These are phyloP conservation scores for Acinonyx jubatus DNA, from an alignment of 2,113 vertebrate genomes.

Conservation along the genomic window DNA sequence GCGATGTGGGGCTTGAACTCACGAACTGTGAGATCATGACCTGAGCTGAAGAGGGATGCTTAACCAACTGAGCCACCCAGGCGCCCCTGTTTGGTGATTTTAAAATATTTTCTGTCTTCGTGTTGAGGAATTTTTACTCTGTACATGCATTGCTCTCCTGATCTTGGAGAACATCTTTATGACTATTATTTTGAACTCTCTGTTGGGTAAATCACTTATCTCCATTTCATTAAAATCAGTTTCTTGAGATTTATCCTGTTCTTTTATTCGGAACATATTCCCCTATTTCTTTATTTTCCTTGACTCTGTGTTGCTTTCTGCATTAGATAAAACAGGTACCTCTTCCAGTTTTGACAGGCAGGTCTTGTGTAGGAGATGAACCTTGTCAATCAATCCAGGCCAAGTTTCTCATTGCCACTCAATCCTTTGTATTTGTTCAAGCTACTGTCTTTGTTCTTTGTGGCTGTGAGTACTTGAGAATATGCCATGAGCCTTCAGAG, in stretches of 20 bases:
- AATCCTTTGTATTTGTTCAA: background rate
- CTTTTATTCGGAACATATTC: background rate
- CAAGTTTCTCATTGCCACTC: background rate
- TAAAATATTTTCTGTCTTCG: background rate
- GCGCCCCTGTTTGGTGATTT: background rate
- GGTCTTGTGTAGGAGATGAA: background rate
- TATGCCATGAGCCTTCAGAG: background rate
- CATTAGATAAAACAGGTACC: background rate
- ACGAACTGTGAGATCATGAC: too few relatives aligned
- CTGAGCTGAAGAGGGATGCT: too few relatives aligned
- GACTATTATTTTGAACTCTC: background rate
- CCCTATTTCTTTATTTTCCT: background rate
- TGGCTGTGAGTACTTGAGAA: background rate
- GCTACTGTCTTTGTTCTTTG: background rate
- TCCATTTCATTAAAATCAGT: background rate
- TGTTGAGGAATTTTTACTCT: background rate
- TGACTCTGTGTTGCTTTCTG: background rate
- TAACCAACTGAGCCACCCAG: too few relatives aligned
- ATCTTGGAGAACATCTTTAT: background rate
- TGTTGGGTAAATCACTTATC: background rate
- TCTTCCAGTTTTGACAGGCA: background rate
- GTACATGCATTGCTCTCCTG: background rate
- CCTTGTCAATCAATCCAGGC: background rate
- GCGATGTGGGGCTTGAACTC: too few relatives aligned
- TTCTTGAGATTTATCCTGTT: background rate